A percentile compares a stretch with the other conserved stretches of the same genome.
These are phyloP conservation scores for Xyrichtys novacula DNA, from an alignment of 2,797 vertebrate genomes.

Conservation along the genomic window DNA sequence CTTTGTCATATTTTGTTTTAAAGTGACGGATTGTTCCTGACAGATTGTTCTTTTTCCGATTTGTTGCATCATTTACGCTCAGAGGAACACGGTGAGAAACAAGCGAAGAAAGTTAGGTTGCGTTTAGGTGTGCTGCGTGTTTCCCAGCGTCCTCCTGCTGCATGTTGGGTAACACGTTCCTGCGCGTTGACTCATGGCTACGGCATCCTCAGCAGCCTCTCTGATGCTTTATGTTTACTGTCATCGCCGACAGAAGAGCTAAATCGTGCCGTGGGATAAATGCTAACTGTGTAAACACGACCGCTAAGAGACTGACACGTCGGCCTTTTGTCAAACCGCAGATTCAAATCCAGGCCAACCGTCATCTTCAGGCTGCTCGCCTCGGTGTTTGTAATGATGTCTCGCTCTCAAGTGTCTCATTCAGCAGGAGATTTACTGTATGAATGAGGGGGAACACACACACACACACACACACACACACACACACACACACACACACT, in stretches of 20 bases:
- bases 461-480: slow-evolving; percentile 10
- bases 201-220: slow-evolving; percentile 18
- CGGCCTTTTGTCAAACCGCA: slow-evolving; percentile 45
- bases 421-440: slow-evolving; percentile 52
- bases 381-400: slow-evolving; percentile 44
- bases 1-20: too few species aligned
- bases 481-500: neutral
- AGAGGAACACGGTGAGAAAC: too few species aligned
- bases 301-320: slow-evolving; percentile 17
- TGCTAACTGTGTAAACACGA: slow-evolving; percentile 45
- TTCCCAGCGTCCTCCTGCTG: slow-evolving; percentile 12
- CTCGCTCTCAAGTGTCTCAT: slow-evolving; percentile 55
- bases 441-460: slow-evolving; percentile 5
- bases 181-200: slow-evolving; percentile 49
- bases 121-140: slow-evolving; percentile 3
- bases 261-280: slow-evolving; percentile 37
- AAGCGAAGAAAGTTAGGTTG: too few species aligned
- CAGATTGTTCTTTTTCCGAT: too few species aligned
- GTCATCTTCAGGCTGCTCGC: slow-evolving; percentile 8
- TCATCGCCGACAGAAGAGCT: slow-evolving; percentile 38
- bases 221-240: slow-evolving; percentile 47
- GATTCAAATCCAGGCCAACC: slow-evolving; percentile 19
- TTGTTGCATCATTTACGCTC: too few species aligned
- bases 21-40: too few species aligned
- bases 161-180: slow-evolving; percentile 36